Base-by-base conservation (phyloP, 1,140 invertebrate species). In the Nephotettix cincticeps region DNA sequence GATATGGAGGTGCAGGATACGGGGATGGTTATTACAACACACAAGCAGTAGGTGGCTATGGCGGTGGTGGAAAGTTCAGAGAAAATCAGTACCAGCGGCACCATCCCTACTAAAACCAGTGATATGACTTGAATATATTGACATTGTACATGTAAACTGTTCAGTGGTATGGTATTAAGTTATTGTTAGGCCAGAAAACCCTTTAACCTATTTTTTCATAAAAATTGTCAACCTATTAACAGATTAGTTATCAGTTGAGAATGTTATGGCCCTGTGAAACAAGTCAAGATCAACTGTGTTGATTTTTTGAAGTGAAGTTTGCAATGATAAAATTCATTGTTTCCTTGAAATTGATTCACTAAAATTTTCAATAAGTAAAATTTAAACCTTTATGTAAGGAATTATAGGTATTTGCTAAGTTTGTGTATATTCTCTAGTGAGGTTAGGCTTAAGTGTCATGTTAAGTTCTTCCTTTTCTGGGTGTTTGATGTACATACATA, bases 1-100 rank as follows among this genome's bases (percentile, higher is more conserved):
- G 77, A 69, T 78, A 78, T 56, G 79, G 73, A 36, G 75, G 81
- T 36, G 79, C 81, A 72, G 82, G 83, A 56, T 83, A 83, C 51
- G 81, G 81, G 13, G 69, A 40, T 40, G 56, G 32, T 30, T 83
- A 82, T 72, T 81, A 71, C 67, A 40, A 73, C 30, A 27, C 25
- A 11, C 56, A 70, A 29, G 47, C 30, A 1, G 29, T 23, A 1
- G 27, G 36, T 28, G 58, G 61, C 11, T 79, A 71, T 32, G 74
- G 80, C 36, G 78, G 80, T 73, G 74, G 74, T 63, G 75, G 75
- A 1, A 76, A 76, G 68, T 75, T 74, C 69, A 45, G 75, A 66
- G 74, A 76, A 65, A 65, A 65, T 51, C 67, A 73, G n/a, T 74
- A 74, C 67, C 68, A 70, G 32, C 69, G 75, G 63, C 75, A 75